A percentile compares a stretch with the other conserved stretches of the same genome.
Conservation (phyloP, 2,888 invertebrate species). For the Meteorus colon region DNA sequence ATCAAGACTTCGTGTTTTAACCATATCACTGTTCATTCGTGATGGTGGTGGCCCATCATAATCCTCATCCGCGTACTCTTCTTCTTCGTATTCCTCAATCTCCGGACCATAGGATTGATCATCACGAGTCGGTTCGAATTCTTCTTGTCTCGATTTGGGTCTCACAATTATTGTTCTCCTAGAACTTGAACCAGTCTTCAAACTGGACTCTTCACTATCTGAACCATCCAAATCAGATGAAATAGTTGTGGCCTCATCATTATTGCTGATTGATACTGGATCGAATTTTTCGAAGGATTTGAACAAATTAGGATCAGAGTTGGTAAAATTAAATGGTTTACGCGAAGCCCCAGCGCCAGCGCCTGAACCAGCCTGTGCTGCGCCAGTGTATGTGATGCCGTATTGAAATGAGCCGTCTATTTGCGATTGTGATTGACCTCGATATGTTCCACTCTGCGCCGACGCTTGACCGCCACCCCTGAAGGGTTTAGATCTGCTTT, state of each 20-base stretch:
- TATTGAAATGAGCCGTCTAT: slow-evolving; percentile 87
- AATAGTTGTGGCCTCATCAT: background rate
- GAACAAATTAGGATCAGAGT: slow-evolving; percentile 60
- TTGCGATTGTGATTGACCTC: slow-evolving; percentile 88
- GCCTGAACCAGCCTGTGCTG: slow-evolving; percentile 88
- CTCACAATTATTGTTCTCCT: slow-evolving; percentile 50
- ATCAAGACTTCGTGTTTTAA: slow-evolving; percentile 50
- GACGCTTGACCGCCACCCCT: slow-evolving; percentile 86
- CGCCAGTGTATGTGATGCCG: slow-evolving; percentile 85
- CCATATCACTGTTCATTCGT: slow-evolving; percentile 43
- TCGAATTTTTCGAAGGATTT: slow-evolving; percentile 61
- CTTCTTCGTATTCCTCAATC: slow-evolving; percentile 61
- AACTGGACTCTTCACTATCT: slow-evolving; percentile 10
- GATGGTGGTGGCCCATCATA: slow-evolving; percentile 54
- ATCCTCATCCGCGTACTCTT: slow-evolving; percentile 74
- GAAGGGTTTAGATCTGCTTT: slow-evolving; percentile 77
- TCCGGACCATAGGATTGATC: slow-evolving; percentile 39
- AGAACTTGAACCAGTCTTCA: slow-evolving; percentile 57
- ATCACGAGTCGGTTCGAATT: slow-evolving; percentile 36
- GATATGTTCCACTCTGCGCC: slow-evolving; percentile 83
- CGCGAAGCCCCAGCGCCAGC: slow-evolving; percentile 68
- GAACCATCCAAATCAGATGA: slow-evolving; percentile 7
- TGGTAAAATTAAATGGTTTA: slow-evolving; percentile 66
- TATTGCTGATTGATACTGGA: slow-evolving; percentile 17
- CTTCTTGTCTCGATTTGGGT: slow-evolving; percentile 37